Base-by-base conservation (phyloP, 2,888 invertebrate genomes). In the Caenorhabditis doughertyi region DNA sequence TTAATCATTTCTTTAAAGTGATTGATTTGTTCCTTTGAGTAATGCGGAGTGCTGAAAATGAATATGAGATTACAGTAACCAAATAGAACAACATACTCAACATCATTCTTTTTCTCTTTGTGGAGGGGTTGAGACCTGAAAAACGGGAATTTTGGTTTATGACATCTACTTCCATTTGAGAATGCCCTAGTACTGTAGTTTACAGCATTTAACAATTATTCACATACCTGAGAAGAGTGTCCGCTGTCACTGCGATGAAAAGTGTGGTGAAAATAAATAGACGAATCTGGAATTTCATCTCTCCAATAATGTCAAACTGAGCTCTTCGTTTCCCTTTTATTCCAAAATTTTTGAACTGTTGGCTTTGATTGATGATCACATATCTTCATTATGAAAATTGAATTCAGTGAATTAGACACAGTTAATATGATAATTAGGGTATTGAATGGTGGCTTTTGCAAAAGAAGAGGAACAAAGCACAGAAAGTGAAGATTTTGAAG, bases 301-400 rank as follows among this genome's bases (percentile, higher is more conserved):
- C 47, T 64, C 21, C 0, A n/a, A 29, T 8, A 32, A 13, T 27
- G 47, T 44, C n/a, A 21, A 62, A 51, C 23, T 65, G 51, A 16
- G 35, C 65, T 2, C 13, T 25, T 8, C 35, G 11, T 35, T 25
- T n/a, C 21, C 1, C 65, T 65, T 65, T 23, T 65, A 65, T 65
- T 23, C 9, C 5, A 5, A 18, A 13, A 18, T 35, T 51, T 65
- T 32, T 18, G 11, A 11, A 18, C 3, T 39, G 39, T 44, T 42
- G 39, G 39, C n/a, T 3, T 47, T 18, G 47, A 18, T 64, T 49
- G 18, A 47, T 51, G 51, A 65, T 65, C 65, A 65, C 65, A 65
- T 64, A 64, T 18, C 29, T 65, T 65, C 65, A 65, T 65, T 65
- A 65, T 65, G 65, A 65, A 65, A 65, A 49, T 65, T 47, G 32